Percentiles rank a stretch among this genome's conserved stretches.
Conservation (phyloP, 2,113 vertebrate species). For the Campylomormyrus tamandua region DNA sequence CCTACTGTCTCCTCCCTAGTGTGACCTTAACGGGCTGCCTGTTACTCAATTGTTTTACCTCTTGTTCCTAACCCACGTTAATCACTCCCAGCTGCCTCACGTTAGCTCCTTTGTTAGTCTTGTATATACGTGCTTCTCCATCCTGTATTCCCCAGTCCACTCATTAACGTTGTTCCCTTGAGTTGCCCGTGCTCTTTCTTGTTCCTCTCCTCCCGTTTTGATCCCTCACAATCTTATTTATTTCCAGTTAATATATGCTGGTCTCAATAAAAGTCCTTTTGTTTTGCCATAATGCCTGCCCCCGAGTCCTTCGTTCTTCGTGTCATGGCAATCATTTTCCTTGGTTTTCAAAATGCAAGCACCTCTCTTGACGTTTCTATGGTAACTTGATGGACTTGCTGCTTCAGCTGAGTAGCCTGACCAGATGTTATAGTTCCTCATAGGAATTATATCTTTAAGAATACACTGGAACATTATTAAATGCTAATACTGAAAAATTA, state of each 20-base stretch:
- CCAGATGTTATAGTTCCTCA: neutral
- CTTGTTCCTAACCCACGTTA: neutral
- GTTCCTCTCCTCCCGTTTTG: neutral
- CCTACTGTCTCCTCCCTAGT: neutral
- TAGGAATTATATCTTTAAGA: neutral
- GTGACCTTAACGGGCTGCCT: neutral
- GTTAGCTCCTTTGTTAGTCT: neutral
- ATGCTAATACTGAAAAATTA: neutral
- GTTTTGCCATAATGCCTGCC: neutral
- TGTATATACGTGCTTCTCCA: neutral
- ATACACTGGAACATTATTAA: neutral
- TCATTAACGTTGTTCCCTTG: neutral
- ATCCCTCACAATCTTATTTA: neutral
- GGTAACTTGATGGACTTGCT: neutral
- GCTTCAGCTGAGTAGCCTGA: neutral
- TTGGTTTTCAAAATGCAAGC: neutral
- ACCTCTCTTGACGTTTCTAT: neutral
- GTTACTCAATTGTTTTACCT: neutral
- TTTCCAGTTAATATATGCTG: neutral
- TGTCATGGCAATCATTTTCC: neutral
- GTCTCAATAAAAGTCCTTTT: neutral
- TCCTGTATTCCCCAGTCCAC: neutral
- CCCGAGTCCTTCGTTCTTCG: neutral
- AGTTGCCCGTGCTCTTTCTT: neutral
- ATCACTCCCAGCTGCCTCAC: neutral